Conservation (phyloP, 2,888 invertebrate species). For the Amiota minor region DNA sequence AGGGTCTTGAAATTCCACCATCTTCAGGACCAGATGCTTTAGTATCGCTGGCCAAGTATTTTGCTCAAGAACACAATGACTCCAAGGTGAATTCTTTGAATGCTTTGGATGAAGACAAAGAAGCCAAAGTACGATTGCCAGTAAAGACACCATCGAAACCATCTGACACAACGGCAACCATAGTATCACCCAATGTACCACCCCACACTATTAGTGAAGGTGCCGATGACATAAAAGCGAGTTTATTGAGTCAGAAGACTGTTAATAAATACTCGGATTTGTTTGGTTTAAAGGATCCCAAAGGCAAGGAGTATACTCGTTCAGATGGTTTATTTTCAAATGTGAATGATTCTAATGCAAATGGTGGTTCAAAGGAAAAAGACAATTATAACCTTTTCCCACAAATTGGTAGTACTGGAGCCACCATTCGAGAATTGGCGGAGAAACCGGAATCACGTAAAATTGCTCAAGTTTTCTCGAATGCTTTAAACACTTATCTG, state of each 20-base stretch:
- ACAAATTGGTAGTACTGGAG: slow-evolving; percentile 77
- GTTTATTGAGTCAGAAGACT: slow-evolving; percentile 77
- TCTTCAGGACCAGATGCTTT: slow-evolving; percentile 85
- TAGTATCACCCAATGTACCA: slow-evolving; percentile 57
- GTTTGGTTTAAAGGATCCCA: slow-evolving; percentile 62
- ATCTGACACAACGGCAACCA: slow-evolving; percentile 56
- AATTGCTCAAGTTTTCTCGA: slow-evolving; percentile 87
- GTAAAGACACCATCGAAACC: slow-evolving; percentile 52
- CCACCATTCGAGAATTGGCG: slow-evolving; percentile 75
- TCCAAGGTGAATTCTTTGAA: slow-evolving; percentile 52
- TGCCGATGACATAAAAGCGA: slow-evolving; percentile 76
- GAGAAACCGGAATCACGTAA: slow-evolving; percentile 81
- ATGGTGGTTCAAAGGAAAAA: slow-evolving; percentile 21
- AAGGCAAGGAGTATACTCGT: slow-evolving; percentile 70
- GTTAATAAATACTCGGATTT: slow-evolving; percentile 67
- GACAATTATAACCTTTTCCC: slow-evolving; percentile 54
- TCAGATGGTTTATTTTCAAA: slow-evolving; percentile 52
- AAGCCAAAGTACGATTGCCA: slow-evolving; percentile 42
- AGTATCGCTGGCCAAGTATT: slow-evolving; percentile 86
- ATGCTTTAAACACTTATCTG: slow-evolving; percentile 86
- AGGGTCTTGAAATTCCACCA: slow-evolving; percentile 81
- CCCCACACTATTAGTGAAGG: slow-evolving; percentile 66
- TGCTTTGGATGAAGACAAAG: slow-evolving; percentile 42
- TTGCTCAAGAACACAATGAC: slow-evolving; percentile 76
- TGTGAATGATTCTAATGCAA: slow-evolving; percentile 45